Percentiles rank a stretch among this genome's conserved stretches.
These are phyloP conservation scores for Hormaphis cornu DNA, from an alignment of 1,140 invertebrate genomes.

Conservation along the genomic window DNA sequence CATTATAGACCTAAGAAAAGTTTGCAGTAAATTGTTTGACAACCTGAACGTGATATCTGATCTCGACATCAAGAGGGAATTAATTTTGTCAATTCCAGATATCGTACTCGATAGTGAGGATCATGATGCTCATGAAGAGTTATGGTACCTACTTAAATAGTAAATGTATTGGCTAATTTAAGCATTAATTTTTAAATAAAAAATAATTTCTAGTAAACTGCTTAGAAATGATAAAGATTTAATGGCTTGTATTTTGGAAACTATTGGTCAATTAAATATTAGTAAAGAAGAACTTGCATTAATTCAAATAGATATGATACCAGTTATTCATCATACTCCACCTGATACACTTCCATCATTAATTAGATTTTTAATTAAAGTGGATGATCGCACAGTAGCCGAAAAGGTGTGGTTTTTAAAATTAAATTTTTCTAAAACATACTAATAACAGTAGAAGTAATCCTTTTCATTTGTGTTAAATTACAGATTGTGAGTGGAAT, in stretches of 20 bases:
- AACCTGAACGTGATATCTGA: slow-evolving; percentile 32
- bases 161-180: not conserved
- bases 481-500: slow-evolving; percentile 34
- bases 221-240: slow-evolving; percentile 34
- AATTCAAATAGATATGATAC: slow-evolving; percentile 33
- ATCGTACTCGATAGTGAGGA: slow-evolving; percentile 19
- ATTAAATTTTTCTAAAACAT: not conserved
- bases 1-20: slow-evolving; percentile 17
- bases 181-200: too few relatives aligned
- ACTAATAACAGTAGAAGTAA: too few relatives aligned
- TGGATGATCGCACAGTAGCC: slow-evolving; percentile 19
- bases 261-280: slow-evolving; percentile 35
- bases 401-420: slow-evolving; percentile 30
- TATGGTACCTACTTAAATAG: slow-evolving; percentile 10
- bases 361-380: slow-evolving; percentile 34
- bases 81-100: slow-evolving; percentile 21
- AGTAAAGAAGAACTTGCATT: slow-evolving; percentile 32
- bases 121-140: slow-evolving; percentile 6
- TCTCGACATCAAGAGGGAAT: slow-evolving; percentile 27
- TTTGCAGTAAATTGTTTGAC: slow-evolving; percentile 33
- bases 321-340: slow-evolving; percentile 30
- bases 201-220: slow-evolving; percentile 36
- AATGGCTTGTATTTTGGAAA: slow-evolving; percentile 35
- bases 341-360: slow-evolving; percentile 34
- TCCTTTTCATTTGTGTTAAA: not conserved